These are phyloP conservation scores for Hippocampus comes DNA, from an alignment of 2,113 vertebrate species.

Conservation along the genomic window DNA sequence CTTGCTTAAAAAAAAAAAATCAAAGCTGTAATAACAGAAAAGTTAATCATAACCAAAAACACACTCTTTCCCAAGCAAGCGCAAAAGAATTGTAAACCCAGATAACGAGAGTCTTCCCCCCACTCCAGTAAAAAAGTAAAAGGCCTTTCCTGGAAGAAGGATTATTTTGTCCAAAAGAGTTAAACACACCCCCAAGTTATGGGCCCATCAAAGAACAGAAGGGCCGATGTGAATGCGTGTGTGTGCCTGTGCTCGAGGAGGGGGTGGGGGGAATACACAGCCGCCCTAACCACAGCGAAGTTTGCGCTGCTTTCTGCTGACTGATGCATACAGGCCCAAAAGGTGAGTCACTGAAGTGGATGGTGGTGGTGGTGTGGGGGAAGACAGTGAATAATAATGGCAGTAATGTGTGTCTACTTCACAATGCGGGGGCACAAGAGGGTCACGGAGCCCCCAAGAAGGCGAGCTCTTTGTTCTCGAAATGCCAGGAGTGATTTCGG, in stretches of 20 bases:
- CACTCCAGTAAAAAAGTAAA: conserved; percentile 35
- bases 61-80: conserved; percentile 21
- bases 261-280: conserved; percentile 30
- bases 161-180: conserved; percentile 74
- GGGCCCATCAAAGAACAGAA: conserved; percentile 70
- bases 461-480: conserved; percentile 30
- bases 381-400: conserved; percentile 28
- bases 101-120: conserved; percentile 55
- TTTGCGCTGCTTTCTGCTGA: conserved; percentile 60
- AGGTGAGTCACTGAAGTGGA: conserved; percentile 65
- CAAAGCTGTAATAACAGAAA: conserved; percentile 16
- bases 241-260: conserved; percentile 18
- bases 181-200: conserved; percentile 74
- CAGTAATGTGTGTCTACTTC: conserved; percentile 26
- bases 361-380: neutral
- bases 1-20: neutral
- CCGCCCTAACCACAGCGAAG: conserved; percentile 56
- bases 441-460: conserved; percentile 32
- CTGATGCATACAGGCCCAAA: conserved; percentile 62
- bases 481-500: conserved; percentile 18
- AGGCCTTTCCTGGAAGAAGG: conserved; percentile 74
- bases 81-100: conserved; percentile 32
- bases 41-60: conserved; percentile 29
- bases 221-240: conserved; percentile 22
- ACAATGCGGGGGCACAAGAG: conserved; percentile 10